These are phyloP conservation scores for Drosophila histrio DNA, from an alignment of 2,888 invertebrate species.

Conservation along the genomic window DNA sequence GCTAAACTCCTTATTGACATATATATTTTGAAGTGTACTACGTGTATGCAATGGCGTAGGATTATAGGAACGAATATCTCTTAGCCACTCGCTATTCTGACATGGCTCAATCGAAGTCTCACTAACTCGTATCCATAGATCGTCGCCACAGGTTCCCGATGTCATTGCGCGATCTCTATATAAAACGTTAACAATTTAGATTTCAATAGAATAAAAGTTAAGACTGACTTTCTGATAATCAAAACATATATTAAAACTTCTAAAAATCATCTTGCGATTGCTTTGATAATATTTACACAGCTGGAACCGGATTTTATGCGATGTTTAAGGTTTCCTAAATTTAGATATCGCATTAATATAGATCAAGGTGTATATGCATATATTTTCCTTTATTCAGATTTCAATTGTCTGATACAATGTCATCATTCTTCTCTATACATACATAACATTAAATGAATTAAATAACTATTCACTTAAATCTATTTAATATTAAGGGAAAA, in stretches of 20 bases:
- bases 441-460: conserved; percentile 66
- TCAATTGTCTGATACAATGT: conserved; percentile 60
- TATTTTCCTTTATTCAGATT: conserved; percentile 61
- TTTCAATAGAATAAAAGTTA: not conserved
- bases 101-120: not conserved
- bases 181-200: not conserved
- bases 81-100: not conserved
- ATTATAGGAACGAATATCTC: not conserved
- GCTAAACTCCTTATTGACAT: not conserved
- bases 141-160: not conserved
- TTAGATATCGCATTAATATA: not conserved
- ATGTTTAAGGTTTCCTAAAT: not conserved
- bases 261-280: not conserved
- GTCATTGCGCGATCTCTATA: not conserved
- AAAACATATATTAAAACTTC: not conserved
- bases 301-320: too few species aligned
- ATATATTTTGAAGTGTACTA: not conserved
- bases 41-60: too few species aligned
- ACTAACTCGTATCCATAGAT: conserved; percentile 24
- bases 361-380: conserved; percentile 32
- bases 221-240: not conserved
- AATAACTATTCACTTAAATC: conserved; percentile 60
- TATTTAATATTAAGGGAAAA: conserved; percentile 50
- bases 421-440: conserved; percentile 52
- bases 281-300: not conserved